Evolutionary conservation across 2,797 vertebrate genomes (phyloP), one percentile per base, ranked within the genome.

Genomic region (Sternarchorhynchus goeldii): DNA sequence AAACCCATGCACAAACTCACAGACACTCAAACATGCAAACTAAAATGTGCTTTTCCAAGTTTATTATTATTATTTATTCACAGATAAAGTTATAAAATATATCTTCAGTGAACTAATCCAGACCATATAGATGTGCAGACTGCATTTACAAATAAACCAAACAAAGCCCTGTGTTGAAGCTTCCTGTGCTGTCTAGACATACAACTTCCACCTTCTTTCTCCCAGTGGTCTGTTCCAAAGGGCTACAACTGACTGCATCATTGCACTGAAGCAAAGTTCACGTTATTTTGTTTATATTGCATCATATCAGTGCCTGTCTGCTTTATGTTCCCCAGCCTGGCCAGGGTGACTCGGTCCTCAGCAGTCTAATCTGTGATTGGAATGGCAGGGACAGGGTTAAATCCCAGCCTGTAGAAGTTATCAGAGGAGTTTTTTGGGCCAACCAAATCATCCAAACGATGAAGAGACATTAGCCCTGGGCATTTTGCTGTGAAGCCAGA

Each of bases 241-340:
- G 41, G 65, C 65, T 68, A 50, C 39, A 68, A 14, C 65, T 50
- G 20, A 50, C 45, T 12, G 21, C 20, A 17, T 39, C n/a, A 4
- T 10, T 67, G 39, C 39, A 25, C 14, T 17, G 50, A 68, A 68
- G 20, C 65, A 50, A 39, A 68, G 65, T 53, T 70, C 39, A 60
- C 39, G 60, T 34, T 59, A 69, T 53, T 78, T 59, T 64, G 53
- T 62, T 77, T 63, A 62, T 69, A 77, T 55, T 70, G 41, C 31
- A 70, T 71, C 66, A 70, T 62, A 62, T 53, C 67, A 39, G 45
- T 59, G 21, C 67, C 45, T 32, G 59, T 31, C 39, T 34, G 20
- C 45, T 65, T 65, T 45, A 67, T 67, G 64, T n/a, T 3, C 10
- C n/a, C 45, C 25, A 21, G 34, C 36, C 64, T 50, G 36, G 18